Conservation (phyloP, 2,113 vertebrate genomes). For the Pseudonaja textilis region DNA sequence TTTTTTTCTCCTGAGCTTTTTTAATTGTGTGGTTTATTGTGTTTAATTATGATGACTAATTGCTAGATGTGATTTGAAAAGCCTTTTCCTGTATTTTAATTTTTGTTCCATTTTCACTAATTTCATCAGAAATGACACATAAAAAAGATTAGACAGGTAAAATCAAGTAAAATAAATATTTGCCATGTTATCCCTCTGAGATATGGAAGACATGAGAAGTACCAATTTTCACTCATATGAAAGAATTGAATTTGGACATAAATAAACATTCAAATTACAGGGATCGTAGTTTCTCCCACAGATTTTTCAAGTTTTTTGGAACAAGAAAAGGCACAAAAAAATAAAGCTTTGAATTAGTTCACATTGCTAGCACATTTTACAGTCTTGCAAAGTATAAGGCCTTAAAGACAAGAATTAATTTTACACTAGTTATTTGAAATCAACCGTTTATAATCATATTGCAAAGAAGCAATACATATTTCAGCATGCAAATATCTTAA, state of each 20-base stretch:
- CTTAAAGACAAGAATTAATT: slow-evolving; percentile 56
- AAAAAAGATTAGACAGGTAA: not conserved
- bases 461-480: slow-evolving; percentile 29
- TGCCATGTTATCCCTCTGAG: not conserved
- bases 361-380: not conserved
- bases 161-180: not conserved
- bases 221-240: not conserved
- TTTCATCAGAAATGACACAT: too few relatives aligned
- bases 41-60: not conserved
- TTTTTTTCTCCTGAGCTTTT: not conserved
- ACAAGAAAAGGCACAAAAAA: not conserved
- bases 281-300: slow-evolving; percentile 1
- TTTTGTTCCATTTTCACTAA: not conserved
- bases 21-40: not conserved
- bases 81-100: not conserved
- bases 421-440: slow-evolving; percentile 42
- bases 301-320: slow-evolving; percentile 10
- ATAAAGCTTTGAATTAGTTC: slow-evolving; percentile 32
- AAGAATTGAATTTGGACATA: not conserved
- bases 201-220: not conserved
- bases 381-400: slow-evolving; percentile 44
- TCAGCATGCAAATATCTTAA: slow-evolving; percentile 14
- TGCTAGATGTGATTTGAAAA: not conserved
- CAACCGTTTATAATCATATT: slow-evolving; percentile 20
- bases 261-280: not conserved